Percentiles rank a stretch among this genome's conserved stretches.
Evolutionary conservation across 2,888 invertebrate genomes (phyloP).

Genomic region (Drosophila pegasa): DNA sequence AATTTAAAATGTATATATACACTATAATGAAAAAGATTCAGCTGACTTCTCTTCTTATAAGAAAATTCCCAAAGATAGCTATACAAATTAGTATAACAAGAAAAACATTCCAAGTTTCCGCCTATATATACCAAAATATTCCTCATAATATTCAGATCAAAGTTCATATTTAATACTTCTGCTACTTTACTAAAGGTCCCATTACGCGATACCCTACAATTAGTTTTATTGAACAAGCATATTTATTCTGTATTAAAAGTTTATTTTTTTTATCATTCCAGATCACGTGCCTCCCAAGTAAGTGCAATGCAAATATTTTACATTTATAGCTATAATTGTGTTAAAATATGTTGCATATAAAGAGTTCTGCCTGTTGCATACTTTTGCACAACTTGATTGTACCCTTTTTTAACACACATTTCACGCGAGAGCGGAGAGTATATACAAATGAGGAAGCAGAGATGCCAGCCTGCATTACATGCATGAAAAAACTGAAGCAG

Average conservation of each 20-base stretch:
- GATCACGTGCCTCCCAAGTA: neutral
- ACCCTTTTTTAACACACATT: constrained; percentile 20
- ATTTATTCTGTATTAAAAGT: neutral
- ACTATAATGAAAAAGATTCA: too few species aligned
- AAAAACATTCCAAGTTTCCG: too few species aligned
- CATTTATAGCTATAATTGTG: constrained; percentile 9
- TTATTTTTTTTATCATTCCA: neutral
- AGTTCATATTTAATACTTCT: too few species aligned
- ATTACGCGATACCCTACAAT: neutral
- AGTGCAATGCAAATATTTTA: neutral
- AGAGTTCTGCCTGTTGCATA: constrained; percentile 4
- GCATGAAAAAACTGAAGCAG: constrained; percentile 58
- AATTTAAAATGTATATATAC: too few species aligned
- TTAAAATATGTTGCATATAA: constrained; percentile 2
- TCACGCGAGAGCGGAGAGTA: constrained; percentile 12
- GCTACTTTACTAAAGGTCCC: too few species aligned
- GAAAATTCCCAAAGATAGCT: too few species aligned
- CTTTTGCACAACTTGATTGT: constrained; percentile 14
- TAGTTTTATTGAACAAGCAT: neutral
- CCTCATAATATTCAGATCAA: too few species aligned
- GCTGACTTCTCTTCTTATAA: too few species aligned
- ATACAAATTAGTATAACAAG: too few species aligned
- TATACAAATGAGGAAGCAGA: constrained; percentile 3
- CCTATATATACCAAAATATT: too few species aligned
- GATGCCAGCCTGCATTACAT: constrained; percentile 63